Conservation (phyloP, 2,888 invertebrate genomes). For the Harpalus rubripes region DNA sequence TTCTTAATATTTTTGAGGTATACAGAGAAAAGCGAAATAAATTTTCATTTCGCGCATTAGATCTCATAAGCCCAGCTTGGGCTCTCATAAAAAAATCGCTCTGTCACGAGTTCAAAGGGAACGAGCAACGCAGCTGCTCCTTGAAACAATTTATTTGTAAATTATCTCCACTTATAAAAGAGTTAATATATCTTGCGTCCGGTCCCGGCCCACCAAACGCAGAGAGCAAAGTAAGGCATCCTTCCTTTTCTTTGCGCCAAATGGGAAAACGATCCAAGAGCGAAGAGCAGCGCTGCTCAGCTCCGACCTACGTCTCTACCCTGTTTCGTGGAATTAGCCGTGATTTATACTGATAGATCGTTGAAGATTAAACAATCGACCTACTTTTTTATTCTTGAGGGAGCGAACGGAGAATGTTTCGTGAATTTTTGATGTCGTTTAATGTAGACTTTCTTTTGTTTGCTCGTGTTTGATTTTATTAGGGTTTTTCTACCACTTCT, state of each 20-base stretch:
- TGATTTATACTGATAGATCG: constrained; percentile 62
- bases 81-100: constrained; percentile 26
- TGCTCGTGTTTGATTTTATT: constrained; percentile 39
- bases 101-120: neutral
- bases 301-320: constrained; percentile 44
- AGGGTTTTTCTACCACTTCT: constrained; percentile 12
- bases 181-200: constrained; percentile 57
- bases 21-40: constrained; percentile 12
- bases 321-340: constrained; percentile 58
- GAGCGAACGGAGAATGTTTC: constrained; percentile 1
- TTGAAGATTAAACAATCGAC: constrained; percentile 57
- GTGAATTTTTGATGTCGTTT: constrained; percentile 48
- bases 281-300: neutral
- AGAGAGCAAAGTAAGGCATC: constrained; percentile 27
- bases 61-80: constrained; percentile 26
- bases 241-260: constrained; percentile 15
- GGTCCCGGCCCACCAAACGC: constrained; percentile 29
- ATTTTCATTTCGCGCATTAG: constrained; percentile 42
- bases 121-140: constrained; percentile 24
- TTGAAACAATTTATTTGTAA: constrained; percentile 60
- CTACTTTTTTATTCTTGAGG: constrained; percentile 47
- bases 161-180: constrained; percentile 61
- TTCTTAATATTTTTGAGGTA: neutral
- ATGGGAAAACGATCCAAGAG: constrained; percentile 51
- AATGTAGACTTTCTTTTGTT: constrained; percentile 42